Percentiles rank a stretch among this genome's conserved stretches.
phyloP scores from a whole-genome alignment of 2,797 vertebrate species.

The Sternotherus odoratus region DNA sequence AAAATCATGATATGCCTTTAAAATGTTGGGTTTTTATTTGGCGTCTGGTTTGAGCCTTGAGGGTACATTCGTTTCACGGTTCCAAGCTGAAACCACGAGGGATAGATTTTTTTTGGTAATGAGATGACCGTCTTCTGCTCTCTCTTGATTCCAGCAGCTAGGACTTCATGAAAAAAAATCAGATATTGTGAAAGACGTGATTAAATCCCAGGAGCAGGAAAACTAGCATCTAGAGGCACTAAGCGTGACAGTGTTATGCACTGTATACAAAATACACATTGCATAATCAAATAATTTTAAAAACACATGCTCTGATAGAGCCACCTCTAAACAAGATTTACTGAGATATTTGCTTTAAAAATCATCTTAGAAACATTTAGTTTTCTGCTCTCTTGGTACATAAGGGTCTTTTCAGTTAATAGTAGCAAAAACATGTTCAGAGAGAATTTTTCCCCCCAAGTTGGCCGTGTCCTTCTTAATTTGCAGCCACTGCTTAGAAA shows the following conservation, averaged over 20 bases:
- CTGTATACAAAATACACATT: neutral
- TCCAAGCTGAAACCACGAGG: accelerated
- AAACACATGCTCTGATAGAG: neutral
- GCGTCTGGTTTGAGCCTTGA: accelerated
- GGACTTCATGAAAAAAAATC: neutral
- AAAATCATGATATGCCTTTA: neutral
- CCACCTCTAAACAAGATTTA: neutral
- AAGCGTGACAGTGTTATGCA: neutral
- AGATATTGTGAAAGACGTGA: accelerated
- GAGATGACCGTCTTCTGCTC: accelerated
- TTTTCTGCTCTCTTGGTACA: neutral
- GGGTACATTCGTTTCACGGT: neutral
- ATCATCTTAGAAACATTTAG: neutral
- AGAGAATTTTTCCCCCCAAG: conserved; percentile 53
- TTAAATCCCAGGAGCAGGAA: neutral
- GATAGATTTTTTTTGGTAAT: neutral
- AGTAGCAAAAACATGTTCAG: neutral
- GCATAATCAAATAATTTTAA: neutral
- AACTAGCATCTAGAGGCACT: neutral
- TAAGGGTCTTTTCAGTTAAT: neutral
- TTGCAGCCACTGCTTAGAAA: neutral
- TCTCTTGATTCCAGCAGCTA: neutral
- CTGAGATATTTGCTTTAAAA: neutral
- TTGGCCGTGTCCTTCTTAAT: conserved; percentile 35
- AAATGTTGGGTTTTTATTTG: neutral